A percentile compares a stretch with the other conserved stretches of the same genome.
Conservation (phyloP, 2,797 vertebrate species). For the Leptatherina wallacei region DNA sequence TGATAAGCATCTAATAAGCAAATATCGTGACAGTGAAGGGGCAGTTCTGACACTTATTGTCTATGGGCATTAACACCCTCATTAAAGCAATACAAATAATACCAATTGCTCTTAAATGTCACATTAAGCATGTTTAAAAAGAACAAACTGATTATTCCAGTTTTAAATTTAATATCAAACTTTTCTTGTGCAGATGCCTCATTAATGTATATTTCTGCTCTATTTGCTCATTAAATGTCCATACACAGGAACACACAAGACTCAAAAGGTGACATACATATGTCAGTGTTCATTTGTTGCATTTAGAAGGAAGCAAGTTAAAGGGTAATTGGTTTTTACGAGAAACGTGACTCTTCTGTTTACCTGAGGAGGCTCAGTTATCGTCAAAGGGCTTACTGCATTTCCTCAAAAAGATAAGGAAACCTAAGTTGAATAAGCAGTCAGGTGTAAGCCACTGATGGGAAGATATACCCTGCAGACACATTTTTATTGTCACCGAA, state of each 20-base stretch:
- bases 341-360: neutral
- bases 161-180: neutral
- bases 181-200: neutral
- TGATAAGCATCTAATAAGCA: neutral
- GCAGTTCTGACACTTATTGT: neutral
- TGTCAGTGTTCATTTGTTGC: neutral
- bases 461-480: neutral
- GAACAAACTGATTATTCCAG: neutral
- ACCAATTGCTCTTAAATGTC: neutral
- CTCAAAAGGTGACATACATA: neutral
- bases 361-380: neutral
- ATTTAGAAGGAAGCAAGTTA: conserved; percentile 1
- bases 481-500: neutral
- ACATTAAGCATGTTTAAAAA: neutral
- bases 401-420: conserved; percentile 30
- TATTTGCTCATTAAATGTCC: neutral
- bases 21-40: too few species aligned
- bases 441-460: neutral
- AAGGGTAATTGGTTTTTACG: too few species aligned
- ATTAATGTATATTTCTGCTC: neutral
- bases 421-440: conserved; percentile 1
- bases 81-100: neutral
- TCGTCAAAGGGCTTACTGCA: neutral
- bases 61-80: neutral
- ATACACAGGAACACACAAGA: neutral